Evolutionary conservation across 2,888 invertebrate species (phyloP), one percentile per base, ranked within the genome.

Genomic region (Abrostola tripartita): DNA sequence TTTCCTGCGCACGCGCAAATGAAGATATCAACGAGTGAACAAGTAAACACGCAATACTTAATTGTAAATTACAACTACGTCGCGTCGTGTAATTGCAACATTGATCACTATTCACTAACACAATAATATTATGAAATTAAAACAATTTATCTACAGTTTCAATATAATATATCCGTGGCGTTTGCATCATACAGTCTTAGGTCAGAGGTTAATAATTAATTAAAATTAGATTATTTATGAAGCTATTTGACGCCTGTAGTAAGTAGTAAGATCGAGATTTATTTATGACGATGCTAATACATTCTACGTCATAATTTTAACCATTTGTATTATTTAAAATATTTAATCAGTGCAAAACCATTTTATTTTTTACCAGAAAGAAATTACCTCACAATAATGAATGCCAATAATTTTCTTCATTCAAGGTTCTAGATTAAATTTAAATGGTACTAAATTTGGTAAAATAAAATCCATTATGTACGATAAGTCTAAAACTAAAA

Each of bases 71-170:
- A 70, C 61, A 66, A 65, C 37, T 57, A 58, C 38, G 70, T 75
- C 65, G 49, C 61, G 68, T 74, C 68, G 61, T 67, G 54, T 71
- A 68, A 71, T 73, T 72, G 57, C 68, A 70, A 73, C 68, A 68
- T 50, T 65, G 66, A 71, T 67, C 62, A 67, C 51, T 63, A 52
- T 67, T 65, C 65, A 57, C 50, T 78, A 67, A 76, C 66, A 57
- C 65, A 76, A 75, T 63, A 70, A 75, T 63, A 70, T 80, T 77
- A 79, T 65, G 69, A 82, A 78, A 79, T 67, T 56, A 55, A 55
- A 68, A 78, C 59, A 67, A 62, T 67, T 74, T 71, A 71, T 68
- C 68, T 63, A 66, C 58, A 61, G 64, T 68, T 75, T 77, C 65
- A 57, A 37, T 65, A 38, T 51, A 47, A 55, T 64, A 62, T 49